phyloP scores from a whole-genome alignment of 2,113 vertebrate genomes.

The Syngnathus floridae region DNA sequence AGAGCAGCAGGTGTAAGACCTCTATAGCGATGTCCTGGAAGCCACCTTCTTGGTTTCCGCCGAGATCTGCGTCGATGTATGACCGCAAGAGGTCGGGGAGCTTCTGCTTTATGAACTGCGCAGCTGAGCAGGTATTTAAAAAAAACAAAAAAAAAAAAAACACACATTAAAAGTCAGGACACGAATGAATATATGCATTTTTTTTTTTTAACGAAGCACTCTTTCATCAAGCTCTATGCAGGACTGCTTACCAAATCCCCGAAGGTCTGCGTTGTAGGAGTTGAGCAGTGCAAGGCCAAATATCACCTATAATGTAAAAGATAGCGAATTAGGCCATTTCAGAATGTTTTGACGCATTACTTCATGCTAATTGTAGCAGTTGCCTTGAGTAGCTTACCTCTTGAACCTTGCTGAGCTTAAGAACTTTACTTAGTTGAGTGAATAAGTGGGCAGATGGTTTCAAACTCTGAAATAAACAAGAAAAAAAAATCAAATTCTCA shows the following conservation, averaged over 20 bases:
- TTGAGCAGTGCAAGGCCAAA: slow-evolving; percentile 96
- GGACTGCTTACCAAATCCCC: slow-evolving; percentile 85
- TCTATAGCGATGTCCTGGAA: slow-evolving; percentile 99
- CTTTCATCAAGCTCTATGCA: background rate
- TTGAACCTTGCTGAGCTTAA: slow-evolving; percentile 99
- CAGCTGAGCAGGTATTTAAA: slow-evolving; percentile 59
- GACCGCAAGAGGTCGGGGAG: slow-evolving; percentile 97
- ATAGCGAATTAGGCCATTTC: background rate
- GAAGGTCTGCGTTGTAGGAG: slow-evolving; percentile 91
- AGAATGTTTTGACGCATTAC: background rate
- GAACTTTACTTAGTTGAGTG: slow-evolving; percentile 98
- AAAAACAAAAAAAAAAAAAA: background rate
- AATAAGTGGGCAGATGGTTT: slow-evolving; percentile 96
- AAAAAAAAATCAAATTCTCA: background rate
- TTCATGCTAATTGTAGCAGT: background rate
- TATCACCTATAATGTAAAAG: slow-evolving; percentile 79
- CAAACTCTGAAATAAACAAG: slow-evolving; percentile 81
- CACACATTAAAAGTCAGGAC: background rate
- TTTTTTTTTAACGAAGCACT: background rate
- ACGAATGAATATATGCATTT: background rate
- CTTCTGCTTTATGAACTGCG: slow-evolving; percentile 98
- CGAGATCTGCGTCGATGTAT: slow-evolving; percentile 97
- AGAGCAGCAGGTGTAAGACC: slow-evolving; percentile 98
- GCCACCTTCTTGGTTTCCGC: slow-evolving; percentile 99
- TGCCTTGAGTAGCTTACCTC: slow-evolving; percentile 72